Conservation (phyloP, 2,888 invertebrate species). For the Gymnoscelis rufifasciata region DNA sequence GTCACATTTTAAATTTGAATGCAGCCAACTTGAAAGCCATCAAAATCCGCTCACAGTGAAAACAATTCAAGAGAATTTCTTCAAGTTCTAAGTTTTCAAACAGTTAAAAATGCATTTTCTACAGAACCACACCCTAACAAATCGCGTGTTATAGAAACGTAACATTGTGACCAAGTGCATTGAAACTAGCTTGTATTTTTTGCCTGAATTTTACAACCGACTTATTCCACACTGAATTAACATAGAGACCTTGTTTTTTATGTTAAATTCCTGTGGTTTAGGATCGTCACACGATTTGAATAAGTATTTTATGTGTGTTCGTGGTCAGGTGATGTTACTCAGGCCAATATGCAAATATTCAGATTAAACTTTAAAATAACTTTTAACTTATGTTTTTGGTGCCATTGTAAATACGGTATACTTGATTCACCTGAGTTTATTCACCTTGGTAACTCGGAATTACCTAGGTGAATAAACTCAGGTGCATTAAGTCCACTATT, state of each 20-base stretch:
- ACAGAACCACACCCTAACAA: constrained; percentile 1
- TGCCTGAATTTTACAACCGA: constrained; percentile 17
- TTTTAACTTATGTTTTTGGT: too few species aligned
- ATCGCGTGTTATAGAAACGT: constrained; percentile 24
- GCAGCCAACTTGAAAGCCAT: too few species aligned
- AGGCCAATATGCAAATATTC: not conserved
- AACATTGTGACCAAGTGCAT: constrained; percentile 26
- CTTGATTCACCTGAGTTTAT: too few species aligned
- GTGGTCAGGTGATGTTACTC: not conserved
- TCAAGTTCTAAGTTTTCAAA: not conserved
- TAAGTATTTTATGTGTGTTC: not conserved
- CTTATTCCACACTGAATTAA: constrained; percentile 17
- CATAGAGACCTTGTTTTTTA: constrained; percentile 16
- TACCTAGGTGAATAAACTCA: too few species aligned
- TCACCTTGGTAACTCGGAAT: too few species aligned
- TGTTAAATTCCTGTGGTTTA: not conserved
- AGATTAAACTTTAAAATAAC: too few species aligned
- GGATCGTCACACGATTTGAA: not conserved
- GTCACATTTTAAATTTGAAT: too few species aligned
- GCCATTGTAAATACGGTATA: too few species aligned
- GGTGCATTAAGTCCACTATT: too few species aligned
- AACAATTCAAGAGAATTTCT: too few species aligned
- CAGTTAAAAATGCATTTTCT: not conserved
- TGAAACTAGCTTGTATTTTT: constrained; percentile 20
- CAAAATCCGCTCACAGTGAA: too few species aligned